These are phyloP conservation scores for Pithys albifrons DNA, from an alignment of 2,113 vertebrate genomes.

Conservation along the genomic window DNA sequence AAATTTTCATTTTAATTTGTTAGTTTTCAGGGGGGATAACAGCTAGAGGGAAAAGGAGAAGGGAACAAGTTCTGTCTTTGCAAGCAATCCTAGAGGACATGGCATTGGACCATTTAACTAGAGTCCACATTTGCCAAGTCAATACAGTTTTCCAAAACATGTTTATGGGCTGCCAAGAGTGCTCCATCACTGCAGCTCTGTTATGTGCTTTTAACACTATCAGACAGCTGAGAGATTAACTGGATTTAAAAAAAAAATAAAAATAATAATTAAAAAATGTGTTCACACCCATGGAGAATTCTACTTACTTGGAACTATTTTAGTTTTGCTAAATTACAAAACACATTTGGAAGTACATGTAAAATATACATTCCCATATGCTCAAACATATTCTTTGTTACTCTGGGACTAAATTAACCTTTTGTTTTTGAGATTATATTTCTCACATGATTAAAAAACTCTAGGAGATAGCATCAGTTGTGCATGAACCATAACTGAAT, in stretches of 20 bases:
- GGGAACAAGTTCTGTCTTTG: neutral
- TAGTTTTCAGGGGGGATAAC: neutral
- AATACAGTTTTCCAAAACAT: neutral
- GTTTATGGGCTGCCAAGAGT: neutral
- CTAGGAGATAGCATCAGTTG: neutral
- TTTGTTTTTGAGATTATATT: neutral
- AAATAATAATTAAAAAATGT: neutral
- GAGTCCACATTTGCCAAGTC: neutral
- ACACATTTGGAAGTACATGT: neutral
- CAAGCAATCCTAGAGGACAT: neutral
- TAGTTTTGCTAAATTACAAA: neutral
- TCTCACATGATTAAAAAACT: constrained; percentile 22
- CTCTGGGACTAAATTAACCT: constrained; percentile 32
- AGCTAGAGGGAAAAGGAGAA: neutral
- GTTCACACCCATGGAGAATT: neutral
- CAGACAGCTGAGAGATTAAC: neutral
- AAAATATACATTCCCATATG: neutral
- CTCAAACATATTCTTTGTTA: neutral
- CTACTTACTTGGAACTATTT: neutral
- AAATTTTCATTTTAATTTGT: neutral
- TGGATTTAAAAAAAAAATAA: neutral
- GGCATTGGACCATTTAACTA: neutral
- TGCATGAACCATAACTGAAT: neutral
- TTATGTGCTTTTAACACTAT: neutral
- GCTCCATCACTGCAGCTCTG: neutral